These are phyloP conservation scores for Trachelus stipa DNA, from an alignment of 2,888 invertebrate genomes.

Conservation along the genomic window DNA sequence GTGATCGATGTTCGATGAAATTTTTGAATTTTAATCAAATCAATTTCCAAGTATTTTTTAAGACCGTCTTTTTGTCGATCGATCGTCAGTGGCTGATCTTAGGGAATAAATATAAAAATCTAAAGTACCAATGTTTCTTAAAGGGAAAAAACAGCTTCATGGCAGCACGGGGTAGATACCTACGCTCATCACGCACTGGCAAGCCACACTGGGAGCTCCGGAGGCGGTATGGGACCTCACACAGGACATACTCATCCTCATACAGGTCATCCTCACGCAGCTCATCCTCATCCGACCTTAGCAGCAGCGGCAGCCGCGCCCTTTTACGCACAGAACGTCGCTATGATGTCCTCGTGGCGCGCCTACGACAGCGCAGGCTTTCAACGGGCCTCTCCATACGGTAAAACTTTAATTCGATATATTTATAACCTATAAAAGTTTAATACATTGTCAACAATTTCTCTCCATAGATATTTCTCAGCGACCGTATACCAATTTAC, in stretches of 20 bases:
- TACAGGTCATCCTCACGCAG: constrained; percentile 65
- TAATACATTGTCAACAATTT: neutral
- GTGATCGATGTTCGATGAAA: neutral
- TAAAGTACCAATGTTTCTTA: neutral
- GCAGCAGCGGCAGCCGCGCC: constrained; percentile 71
- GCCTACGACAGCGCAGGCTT: constrained; percentile 81
- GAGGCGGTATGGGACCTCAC: constrained; percentile 59
- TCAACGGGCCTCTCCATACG: constrained; percentile 85
- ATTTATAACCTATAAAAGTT: neutral
- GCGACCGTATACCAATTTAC: no score
- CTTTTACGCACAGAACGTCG: constrained; percentile 85
- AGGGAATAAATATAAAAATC: neutral
- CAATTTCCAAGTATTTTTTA: neutral
- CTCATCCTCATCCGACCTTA: constrained; percentile 70
- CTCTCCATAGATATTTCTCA: neutral
- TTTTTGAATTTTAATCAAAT: neutral
- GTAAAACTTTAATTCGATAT: constrained; percentile 61
- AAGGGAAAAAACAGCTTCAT: constrained; percentile 64
- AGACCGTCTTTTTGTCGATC: neutral
- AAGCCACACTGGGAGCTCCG: constrained; percentile 57
- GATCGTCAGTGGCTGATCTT: neutral
- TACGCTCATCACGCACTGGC: constrained; percentile 62
- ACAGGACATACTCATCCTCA: constrained; percentile 54
- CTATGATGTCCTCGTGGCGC: constrained; percentile 83
- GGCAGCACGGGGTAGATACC: constrained; percentile 64